Percentiles rank a stretch among this genome's conserved stretches.
These are phyloP conservation scores for Periphyllus acericola DNA, from an alignment of 2,888 invertebrate genomes.

Conservation along the genomic window DNA sequence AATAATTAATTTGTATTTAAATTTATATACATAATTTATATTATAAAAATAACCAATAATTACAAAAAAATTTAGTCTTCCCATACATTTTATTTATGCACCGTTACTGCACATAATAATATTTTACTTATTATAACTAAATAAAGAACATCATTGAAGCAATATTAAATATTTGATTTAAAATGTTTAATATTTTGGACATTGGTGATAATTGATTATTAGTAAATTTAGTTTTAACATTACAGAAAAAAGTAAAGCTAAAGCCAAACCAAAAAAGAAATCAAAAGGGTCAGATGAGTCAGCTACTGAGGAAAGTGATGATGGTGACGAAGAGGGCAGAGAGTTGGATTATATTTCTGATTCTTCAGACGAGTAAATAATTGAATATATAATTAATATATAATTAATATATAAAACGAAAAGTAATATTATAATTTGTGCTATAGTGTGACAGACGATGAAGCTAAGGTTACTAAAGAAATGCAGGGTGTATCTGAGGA, in stretches of 20 bases:
- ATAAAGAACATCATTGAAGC: no score
- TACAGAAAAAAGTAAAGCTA: constrained; percentile 62
- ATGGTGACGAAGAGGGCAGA: constrained; percentile 94
- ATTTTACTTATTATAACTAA: no score
- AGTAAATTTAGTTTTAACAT: constrained; percentile 16
- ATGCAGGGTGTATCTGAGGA: constrained; percentile 92
- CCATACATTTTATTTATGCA: no score
- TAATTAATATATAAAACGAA: not conserved
- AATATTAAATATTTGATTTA: no score
- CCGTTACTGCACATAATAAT: no score
- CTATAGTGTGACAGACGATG: constrained; percentile 77
- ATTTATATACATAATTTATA: no score
- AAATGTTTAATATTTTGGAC: no score
- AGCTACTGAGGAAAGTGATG: constrained; percentile 95
- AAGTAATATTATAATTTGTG: not conserved
- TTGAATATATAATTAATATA: not conserved
- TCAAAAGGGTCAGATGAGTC: constrained; percentile 87
- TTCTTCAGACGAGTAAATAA: constrained; percentile 76
- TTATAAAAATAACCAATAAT: no score
- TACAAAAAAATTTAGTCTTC: no score
- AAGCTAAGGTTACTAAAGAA: constrained; percentile 81
- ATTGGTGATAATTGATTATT: no score
- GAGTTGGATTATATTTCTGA: constrained; percentile 95
- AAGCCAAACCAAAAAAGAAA: constrained; percentile 76
- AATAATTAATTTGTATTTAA: no score